phyloP scores from a whole-genome alignment of 2,113 vertebrate species.

The Vanacampus margaritifer region DNA sequence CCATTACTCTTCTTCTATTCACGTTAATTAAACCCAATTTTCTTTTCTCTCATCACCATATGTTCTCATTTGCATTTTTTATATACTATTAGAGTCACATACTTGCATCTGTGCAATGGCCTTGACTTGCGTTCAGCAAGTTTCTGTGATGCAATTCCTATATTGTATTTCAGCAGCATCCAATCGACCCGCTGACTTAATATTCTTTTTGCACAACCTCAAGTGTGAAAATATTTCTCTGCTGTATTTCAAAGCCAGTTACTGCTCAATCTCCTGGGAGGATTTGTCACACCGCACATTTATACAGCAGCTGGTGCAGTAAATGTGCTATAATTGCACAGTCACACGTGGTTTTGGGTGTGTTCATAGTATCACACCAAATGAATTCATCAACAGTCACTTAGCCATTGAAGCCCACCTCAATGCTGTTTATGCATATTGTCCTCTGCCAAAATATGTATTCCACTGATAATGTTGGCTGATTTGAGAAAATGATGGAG shows the following conservation, averaged over 20 bases:
- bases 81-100: background rate
- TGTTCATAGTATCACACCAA: constrained; percentile 52
- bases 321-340: constrained; percentile 64
- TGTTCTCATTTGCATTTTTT: background rate
- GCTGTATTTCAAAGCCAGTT: constrained; percentile 48
- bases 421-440: constrained; percentile 33
- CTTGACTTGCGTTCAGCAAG: background rate
- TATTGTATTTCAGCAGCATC: constrained; percentile 11
- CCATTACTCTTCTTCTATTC: background rate
- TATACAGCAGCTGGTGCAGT: constrained; percentile 63
- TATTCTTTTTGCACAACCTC: constrained; percentile 39
- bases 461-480: constrained; percentile 14
- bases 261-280: constrained; percentile 45
- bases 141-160: constrained; percentile 15
- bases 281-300: constrained; percentile 52
- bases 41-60: background rate
- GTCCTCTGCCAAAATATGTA: constrained; percentile 1
- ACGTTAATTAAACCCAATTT: background rate
- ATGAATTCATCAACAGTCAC: constrained; percentile 54
- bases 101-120: no score
- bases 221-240: constrained; percentile 40
- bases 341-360: constrained; percentile 55
- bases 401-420: background rate
- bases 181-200: constrained; percentile 29
- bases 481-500: constrained; percentile 37